Base-by-base conservation (phyloP, 2,888 invertebrate genomes). In the Deilephila elpenor region DNA sequence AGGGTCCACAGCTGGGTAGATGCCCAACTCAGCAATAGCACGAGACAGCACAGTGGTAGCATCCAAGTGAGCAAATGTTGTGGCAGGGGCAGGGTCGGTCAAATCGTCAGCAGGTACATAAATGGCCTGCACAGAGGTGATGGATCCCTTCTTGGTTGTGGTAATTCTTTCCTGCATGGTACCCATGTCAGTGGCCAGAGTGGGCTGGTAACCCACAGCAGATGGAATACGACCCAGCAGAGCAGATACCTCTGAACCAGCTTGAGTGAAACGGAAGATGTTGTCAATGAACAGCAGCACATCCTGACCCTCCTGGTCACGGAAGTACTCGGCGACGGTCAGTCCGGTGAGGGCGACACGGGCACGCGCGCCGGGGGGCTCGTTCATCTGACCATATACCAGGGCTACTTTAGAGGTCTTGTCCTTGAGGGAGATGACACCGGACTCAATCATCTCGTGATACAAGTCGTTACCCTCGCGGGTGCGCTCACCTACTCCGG, bases 371-470 rank as follows among this genome's bases (percentile, higher is more conserved):
- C 99, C 99, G 75, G 99, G 99, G 62, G 99, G 99, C 94, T 99
- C 99, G 90, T 99, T 99, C 99, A 99, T 99, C 95, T 99, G 99
- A 70, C 99, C 99, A 85, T 98, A 99, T 78, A 99, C 98, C 74
- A 99, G 96, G 0, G 98, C 97, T 88, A 98, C 98, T 95, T 99
- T 99, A 11, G 98, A 99, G 51, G 96, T 96, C 88, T 98, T 97
- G 88, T 98, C 98, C 84, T 97, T 98, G 14, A 99, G 95, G 56
- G 98, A 98, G 88, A 99, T 98, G 80, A 99, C 99, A 85, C 98
- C 98, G 73, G 97, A 96, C 90, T 98, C 98, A 92, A 98, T 99
- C 99, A 99, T 99, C 95, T 99, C 99, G 91, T 98, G 97, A 92
- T 99, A 99, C 83, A 99, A 95, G 95, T 99, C 99, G 89, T 99